These are phyloP conservation scores for Villa cingulata DNA, from an alignment of 2,888 invertebrate genomes.

Conservation along the genomic window DNA sequence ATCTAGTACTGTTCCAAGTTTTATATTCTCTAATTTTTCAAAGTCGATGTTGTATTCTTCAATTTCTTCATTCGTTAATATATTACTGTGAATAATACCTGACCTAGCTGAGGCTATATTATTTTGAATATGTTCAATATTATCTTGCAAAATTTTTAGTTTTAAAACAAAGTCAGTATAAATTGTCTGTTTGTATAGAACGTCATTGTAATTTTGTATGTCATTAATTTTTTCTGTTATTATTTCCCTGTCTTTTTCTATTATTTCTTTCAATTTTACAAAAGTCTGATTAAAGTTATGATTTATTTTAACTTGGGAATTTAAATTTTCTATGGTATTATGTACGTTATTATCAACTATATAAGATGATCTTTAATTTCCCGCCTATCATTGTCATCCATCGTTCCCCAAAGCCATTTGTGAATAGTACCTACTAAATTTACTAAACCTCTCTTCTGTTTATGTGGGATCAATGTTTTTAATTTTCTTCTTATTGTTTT, in stretches of 20 bases:
- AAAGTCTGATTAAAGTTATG: slow-evolving; percentile 1
- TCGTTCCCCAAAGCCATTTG: slow-evolving; percentile 6
- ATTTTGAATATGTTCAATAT: not conserved
- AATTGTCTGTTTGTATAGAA: not conserved
- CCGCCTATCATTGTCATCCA: not conserved
- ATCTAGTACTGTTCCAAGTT: not conserved
- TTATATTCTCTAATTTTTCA: slow-evolving; percentile 5
- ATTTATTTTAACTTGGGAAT: slow-evolving; percentile 2
- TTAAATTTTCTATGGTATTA: slow-evolving; percentile 2
- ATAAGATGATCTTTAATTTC: slow-evolving; percentile 3
- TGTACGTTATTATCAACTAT: slow-evolving; percentile 4
- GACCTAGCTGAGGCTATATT: slow-evolving; percentile 3
- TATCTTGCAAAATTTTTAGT: not conserved
- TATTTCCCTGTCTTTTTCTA: not conserved
- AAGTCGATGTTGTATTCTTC: not conserved
- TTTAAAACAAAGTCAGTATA: slow-evolving; percentile 1
- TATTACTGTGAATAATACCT: slow-evolving; percentile 3
- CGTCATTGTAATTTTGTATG: not conserved
- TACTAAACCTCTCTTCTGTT: slow-evolving; percentile 1
- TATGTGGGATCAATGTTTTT: not conserved
- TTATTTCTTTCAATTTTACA: not conserved
- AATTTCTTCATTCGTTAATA: not conserved
- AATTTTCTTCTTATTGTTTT: not conserved
- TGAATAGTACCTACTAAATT: slow-evolving; percentile 1
- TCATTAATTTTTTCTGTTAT: not conserved